A percentile compares a stretch with the other conserved stretches of the same genome.
Conservation (phyloP, 92 coral and sea anemone genomes). For the Zoanthus solanderi region DNA sequence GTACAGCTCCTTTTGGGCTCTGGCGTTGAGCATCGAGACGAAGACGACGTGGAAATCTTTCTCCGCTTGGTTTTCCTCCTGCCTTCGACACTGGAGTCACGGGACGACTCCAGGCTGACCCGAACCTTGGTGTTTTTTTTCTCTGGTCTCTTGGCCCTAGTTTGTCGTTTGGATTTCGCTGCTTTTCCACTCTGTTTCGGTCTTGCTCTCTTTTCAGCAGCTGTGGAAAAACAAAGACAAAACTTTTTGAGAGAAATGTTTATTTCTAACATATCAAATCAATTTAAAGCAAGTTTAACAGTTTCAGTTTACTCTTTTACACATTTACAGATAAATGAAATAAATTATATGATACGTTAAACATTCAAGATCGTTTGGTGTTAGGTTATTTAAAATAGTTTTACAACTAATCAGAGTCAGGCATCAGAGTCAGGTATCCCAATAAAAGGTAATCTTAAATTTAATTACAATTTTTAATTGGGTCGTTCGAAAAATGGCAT, state of each 20-base stretch:
- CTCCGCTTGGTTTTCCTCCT: slow-evolving; percentile 35
- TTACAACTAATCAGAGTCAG: too few relatives aligned
- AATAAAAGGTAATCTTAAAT: too few relatives aligned
- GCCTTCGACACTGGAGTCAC: slow-evolving; percentile 33
- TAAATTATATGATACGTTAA: too few relatives aligned
- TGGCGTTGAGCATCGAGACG: slow-evolving; percentile 78
- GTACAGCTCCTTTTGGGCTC: slow-evolving; percentile 56
- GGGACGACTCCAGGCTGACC: slow-evolving; percentile 27
- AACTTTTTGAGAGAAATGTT: neutral
- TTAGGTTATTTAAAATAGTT: too few relatives aligned
- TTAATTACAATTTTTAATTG: too few relatives aligned
- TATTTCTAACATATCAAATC: neutral
- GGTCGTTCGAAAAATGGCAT: too few relatives aligned
- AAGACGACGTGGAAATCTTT: slow-evolving; percentile 51
- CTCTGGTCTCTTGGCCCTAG: slow-evolving; percentile 36
- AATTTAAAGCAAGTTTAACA: neutral
- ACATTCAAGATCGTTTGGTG: too few relatives aligned
- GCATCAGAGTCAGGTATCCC: too few relatives aligned
- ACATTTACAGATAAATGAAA: too few relatives aligned
- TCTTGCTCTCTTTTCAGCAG: slow-evolving; percentile 80
- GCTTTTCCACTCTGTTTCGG: slow-evolving; percentile 60
- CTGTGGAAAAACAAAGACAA: slow-evolving; percentile 50
- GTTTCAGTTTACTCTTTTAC: too few relatives aligned
- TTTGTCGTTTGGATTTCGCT: slow-evolving; percentile 18
- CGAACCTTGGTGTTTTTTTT: slow-evolving; percentile 21